A percentile compares a stretch with the other conserved stretches of the same genome.
Evolutionary conservation across 2,797 vertebrate species (phyloP).

Genomic region (Danionella dracula): DNA sequence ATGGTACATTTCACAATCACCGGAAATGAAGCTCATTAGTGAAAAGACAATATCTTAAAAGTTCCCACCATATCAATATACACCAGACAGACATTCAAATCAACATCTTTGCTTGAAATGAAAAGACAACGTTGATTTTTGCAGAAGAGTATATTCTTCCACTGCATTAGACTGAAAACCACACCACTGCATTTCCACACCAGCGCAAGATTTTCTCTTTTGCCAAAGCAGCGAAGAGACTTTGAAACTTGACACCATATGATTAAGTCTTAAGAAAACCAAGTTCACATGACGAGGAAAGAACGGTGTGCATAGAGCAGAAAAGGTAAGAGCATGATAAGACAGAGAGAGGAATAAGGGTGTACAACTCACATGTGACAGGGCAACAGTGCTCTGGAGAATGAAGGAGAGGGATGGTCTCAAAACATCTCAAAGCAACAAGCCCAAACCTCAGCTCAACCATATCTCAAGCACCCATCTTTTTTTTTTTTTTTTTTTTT

Average conservation of each 20-base stretch:
- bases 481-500: too few relatives aligned
- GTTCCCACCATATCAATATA: not conserved
- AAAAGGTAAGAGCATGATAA: not conserved
- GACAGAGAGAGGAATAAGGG: slow-evolving; percentile 23
- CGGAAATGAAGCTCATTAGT: not conserved
- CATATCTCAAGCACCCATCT: too few relatives aligned
- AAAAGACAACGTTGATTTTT: not conserved
- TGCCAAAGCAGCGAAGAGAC: not conserved
- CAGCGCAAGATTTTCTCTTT: not conserved
- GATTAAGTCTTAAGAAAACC: not conserved
- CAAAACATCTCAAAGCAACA: too few relatives aligned
- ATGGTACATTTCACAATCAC: not conserved
- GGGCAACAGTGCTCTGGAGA: slow-evolving; percentile 60
- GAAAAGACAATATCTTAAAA: not conserved
- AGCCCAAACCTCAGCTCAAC: not conserved
- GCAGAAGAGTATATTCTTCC: not conserved
- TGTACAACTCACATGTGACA: slow-evolving; percentile 73
- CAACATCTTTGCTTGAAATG: not conserved
- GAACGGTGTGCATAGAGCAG: too few relatives aligned
- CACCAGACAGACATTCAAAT: not conserved
- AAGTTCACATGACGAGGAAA: not conserved
- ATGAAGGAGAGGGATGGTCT: slow-evolving; percentile 41
- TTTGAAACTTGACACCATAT: not conserved
- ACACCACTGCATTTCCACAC: not conserved
- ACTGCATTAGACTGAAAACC: not conserved